Conservation (phyloP, 2,113 vertebrate species). For the Anolis carolinensis region DNA sequence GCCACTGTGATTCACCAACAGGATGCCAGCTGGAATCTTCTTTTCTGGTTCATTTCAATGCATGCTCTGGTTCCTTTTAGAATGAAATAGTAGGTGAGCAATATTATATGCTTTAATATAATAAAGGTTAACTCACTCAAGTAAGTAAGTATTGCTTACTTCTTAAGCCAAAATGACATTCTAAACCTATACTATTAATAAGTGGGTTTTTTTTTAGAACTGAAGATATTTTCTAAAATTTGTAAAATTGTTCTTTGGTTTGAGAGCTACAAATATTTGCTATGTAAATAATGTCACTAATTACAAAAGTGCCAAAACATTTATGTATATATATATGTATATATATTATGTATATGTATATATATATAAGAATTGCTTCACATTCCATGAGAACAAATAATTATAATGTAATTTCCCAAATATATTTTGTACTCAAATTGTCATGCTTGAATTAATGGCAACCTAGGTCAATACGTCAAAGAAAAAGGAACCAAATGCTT, state of each 20-base stretch:
- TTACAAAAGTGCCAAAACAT: neutral
- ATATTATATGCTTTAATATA: slow-evolving; percentile 12
- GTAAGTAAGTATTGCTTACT: neutral
- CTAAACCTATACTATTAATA: neutral
- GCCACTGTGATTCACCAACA: no score
- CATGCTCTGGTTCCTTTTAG: neutral
- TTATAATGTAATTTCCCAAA: neutral
- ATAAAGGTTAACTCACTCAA: neutral
- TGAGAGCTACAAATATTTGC: neutral
- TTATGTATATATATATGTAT: no score
- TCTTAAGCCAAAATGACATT: neutral
- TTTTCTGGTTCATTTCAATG: neutral
- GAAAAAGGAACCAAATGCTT: neutral
- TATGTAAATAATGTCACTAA: slow-evolving; percentile 14
- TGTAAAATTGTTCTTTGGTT: slow-evolving; percentile 22
- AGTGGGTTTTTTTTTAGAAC: neutral
- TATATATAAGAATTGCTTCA: no score
- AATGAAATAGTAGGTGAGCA: neutral
- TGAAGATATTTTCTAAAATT: slow-evolving; percentile 17
- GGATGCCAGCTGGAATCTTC: neutral
- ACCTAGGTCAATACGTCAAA: neutral
- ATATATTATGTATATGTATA: no score
- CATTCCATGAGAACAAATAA: slow-evolving; percentile 7
- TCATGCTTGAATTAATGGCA: neutral
- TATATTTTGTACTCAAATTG: neutral